Conservation (phyloP, 2,888 invertebrate species). For the Tetragonula carbonaria region DNA sequence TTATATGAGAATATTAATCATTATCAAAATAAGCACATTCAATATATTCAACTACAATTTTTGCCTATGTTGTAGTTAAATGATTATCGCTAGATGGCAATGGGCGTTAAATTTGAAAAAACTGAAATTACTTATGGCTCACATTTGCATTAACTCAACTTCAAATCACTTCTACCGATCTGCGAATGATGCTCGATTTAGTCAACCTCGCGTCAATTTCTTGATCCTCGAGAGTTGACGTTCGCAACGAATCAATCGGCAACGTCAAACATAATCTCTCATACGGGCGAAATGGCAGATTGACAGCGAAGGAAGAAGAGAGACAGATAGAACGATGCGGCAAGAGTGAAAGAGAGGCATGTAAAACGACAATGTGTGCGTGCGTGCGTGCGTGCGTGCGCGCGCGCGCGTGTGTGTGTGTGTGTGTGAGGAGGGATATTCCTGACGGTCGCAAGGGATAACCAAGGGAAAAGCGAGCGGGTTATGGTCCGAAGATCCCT, state of each 20-base stretch:
- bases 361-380: too few species aligned
- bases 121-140: too few species aligned
- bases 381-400: too few species aligned
- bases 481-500: slow-evolving; percentile 70
- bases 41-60: too few species aligned
- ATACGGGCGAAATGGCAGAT: slow-evolving; percentile 8
- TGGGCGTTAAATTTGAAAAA: too few species aligned
- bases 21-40: too few species aligned
- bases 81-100: too few species aligned
- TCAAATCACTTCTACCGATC: background rate
- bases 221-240: slow-evolving; percentile 21
- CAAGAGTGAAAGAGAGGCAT: background rate
- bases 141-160: too few species aligned
- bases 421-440: slow-evolving; percentile 59
- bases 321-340: background rate
- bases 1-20: too few species aligned
- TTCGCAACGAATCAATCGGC: slow-evolving; percentile 43
- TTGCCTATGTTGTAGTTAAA: too few species aligned
- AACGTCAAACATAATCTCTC: slow-evolving; percentile 26
- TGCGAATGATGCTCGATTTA: background rate
- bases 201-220: slow-evolving; percentile 12
- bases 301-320: background rate
- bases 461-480: slow-evolving; percentile 68
- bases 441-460: slow-evolving; percentile 69
- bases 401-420: too few species aligned